Evolutionary conservation across 2,113 vertebrate species (phyloP).

Genomic region (Brienomyrus brachyistius): DNA sequence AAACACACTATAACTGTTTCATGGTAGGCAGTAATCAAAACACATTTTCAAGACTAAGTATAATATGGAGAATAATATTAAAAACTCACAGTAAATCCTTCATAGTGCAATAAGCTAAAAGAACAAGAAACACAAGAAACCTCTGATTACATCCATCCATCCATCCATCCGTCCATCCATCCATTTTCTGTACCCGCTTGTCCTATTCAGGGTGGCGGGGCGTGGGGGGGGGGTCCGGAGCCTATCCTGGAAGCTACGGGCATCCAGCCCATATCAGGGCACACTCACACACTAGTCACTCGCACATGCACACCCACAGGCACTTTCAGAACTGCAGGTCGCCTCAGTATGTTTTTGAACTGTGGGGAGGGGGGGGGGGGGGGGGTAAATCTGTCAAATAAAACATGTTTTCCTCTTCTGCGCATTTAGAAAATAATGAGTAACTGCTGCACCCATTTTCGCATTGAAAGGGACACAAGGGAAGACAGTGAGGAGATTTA

Average conservation of each 20-base stretch:
- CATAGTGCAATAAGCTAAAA: background rate
- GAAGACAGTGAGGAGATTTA: conserved; percentile 36
- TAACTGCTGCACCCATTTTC: conserved; percentile 28
- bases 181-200: too few species aligned
- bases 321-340: background rate
- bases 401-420: background rate
- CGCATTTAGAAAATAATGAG: background rate
- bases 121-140: background rate
- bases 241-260: background rate
- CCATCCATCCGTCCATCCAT: background rate
- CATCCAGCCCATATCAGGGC: background rate
- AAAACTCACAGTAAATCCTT: background rate
- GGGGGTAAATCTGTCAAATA: background rate
- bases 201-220: too few species aligned
- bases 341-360: too few species aligned
- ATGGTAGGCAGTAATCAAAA: background rate
- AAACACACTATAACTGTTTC: too few species aligned
- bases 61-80: background rate
- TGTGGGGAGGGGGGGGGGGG: background rate
- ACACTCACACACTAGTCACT: background rate
- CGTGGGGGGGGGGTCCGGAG: too few species aligned
- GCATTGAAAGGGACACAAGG: conserved; percentile 5
- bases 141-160: background rate
- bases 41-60: background rate
- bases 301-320: background rate